Percentiles rank a stretch among this genome's conserved stretches.
These are phyloP conservation scores for Pherbina coryleti DNA, from an alignment of 2,888 invertebrate species.

Conservation along the genomic window DNA sequence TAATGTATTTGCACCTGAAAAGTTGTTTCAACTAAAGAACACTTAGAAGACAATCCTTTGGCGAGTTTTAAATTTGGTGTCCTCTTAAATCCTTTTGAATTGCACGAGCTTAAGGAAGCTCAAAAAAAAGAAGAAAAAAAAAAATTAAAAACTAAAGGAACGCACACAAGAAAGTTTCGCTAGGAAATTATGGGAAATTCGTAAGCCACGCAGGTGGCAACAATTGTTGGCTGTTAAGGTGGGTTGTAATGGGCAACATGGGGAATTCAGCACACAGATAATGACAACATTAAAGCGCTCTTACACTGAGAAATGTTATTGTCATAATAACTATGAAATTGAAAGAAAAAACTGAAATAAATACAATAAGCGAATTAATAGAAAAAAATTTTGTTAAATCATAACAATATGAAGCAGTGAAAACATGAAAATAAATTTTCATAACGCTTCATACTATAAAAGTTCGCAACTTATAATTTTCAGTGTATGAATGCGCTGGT, in stretches of 20 bases:
- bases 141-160: neutral
- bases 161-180: neutral
- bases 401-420: no score
- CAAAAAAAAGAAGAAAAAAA: neutral
- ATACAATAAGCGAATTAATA: neutral
- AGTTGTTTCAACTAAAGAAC: no score
- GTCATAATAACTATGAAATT: no score
- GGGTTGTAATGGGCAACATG: neutral
- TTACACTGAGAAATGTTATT: neutral
- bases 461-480: neutral
- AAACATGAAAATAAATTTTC: no score
- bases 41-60: no score
- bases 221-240: neutral
- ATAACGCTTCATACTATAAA: no score
- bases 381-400: neutral
- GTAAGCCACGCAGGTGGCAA: conserved; percentile 1
- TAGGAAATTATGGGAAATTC: conserved; percentile 11
- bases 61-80: no score
- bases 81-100: neutral
- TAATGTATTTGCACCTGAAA: no score
- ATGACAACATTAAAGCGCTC: neutral
- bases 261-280: neutral
- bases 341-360: neutral
- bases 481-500: neutral
- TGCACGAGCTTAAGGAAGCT: neutral